These are phyloP conservation scores for Reticulitermes lucifugus DNA, from an alignment of 2,888 invertebrate species.

Conservation along the genomic window DNA sequence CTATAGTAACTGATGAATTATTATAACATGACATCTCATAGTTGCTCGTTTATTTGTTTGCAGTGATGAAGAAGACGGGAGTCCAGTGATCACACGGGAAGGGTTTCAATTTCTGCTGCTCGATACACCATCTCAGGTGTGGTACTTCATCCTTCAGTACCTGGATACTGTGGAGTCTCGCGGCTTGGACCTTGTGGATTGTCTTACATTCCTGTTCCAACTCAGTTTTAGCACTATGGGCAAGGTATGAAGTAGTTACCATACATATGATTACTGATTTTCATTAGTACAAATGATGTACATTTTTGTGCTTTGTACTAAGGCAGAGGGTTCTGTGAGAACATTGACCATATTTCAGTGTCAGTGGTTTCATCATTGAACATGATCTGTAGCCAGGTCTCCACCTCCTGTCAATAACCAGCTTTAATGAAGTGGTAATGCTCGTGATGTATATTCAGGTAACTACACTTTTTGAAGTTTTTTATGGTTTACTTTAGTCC, in stretches of 20 bases:
- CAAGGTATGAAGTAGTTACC: conserved; percentile 68
- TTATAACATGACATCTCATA: no score
- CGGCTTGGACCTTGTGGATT: conserved; percentile 89
- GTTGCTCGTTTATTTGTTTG: conserved; percentile 48
- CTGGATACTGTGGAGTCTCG: conserved; percentile 91
- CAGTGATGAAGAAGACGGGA: conserved; percentile 84
- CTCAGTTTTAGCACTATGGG: conserved; percentile 95
- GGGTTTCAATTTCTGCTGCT: conserved; percentile 97
- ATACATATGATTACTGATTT: not conserved
- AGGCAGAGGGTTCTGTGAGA: no score
- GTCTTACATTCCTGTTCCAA: conserved; percentile 95
- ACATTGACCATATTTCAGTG: no score
- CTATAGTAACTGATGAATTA: no score
- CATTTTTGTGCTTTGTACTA: no score
- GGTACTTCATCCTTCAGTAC: conserved; percentile 98
- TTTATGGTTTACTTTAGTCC: no score
- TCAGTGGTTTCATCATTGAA: no score
- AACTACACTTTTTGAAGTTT: no score
- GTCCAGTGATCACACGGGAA: conserved; percentile 89
- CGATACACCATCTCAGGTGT: conserved; percentile 94
- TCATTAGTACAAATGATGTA: not conserved
- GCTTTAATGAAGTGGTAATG: no score
- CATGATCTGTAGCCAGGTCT: no score
- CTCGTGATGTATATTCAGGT: no score
- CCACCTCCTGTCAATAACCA: no score